These are phyloP conservation scores for Orthonevra nobilis DNA, from an alignment of 2,888 invertebrate species.

Conservation along the genomic window DNA sequence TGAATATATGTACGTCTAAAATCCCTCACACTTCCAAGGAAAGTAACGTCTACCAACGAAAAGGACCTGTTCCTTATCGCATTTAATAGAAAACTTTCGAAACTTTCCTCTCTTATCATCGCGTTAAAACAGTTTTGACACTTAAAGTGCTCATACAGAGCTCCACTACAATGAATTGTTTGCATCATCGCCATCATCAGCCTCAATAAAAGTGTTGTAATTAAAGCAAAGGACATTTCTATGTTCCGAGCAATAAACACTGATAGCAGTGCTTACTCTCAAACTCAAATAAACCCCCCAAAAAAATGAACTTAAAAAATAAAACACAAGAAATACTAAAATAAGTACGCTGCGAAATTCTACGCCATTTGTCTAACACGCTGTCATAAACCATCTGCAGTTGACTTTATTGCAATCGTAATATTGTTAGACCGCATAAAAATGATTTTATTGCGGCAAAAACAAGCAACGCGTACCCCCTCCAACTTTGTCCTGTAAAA, in stretches of 20 bases:
- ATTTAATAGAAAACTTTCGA: too few species aligned
- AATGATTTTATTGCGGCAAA: conserved; percentile 45
- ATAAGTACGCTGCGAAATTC: conserved; percentile 27
- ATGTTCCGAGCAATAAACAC: conserved; percentile 58
- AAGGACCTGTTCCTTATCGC: too few species aligned
- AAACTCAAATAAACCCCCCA: conserved; percentile 17
- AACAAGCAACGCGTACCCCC: neutral
- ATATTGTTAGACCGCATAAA: conserved; percentile 67
- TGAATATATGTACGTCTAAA: too few species aligned
- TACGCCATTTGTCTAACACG: conserved; percentile 50
- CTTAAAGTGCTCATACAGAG: too few species aligned
- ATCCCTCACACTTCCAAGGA: too few species aligned
- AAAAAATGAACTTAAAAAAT: conserved; percentile 58
- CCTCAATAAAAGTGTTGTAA: conserved; percentile 51
- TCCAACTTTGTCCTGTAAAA: neutral
- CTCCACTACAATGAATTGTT: neutral
- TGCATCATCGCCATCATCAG: neutral
- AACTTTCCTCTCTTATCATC: too few species aligned
- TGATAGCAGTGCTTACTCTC: conserved; percentile 44
- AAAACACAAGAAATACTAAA: too few species aligned
- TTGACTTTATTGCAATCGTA: conserved; percentile 67
- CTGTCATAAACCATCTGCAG: conserved; percentile 67
- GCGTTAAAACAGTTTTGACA: too few species aligned
- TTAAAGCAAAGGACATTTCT: conserved; percentile 59
- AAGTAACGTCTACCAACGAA: too few species aligned